phyloP scores from a whole-genome alignment of 2,797 vertebrate species.

The Rhinoraja longicauda region DNA sequence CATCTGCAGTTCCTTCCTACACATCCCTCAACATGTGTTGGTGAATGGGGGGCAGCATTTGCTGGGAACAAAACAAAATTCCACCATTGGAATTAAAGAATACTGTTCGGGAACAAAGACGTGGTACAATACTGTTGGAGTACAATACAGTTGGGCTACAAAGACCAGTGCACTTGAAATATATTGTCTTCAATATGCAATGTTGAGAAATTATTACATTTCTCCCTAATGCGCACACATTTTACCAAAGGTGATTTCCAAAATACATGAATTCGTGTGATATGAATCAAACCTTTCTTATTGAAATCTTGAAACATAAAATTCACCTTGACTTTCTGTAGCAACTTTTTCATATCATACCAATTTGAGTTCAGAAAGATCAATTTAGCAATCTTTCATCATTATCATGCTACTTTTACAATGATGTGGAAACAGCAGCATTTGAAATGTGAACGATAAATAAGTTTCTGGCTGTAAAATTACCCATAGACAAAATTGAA shows the following conservation, averaged over 20 bases:
- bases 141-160: not conserved
- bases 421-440: not conserved
- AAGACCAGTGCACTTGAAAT: not conserved
- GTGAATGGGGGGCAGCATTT: too few species aligned
- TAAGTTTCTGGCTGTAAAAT: not conserved
- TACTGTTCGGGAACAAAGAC: too few species aligned
- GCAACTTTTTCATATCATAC: not conserved
- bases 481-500: not conserved
- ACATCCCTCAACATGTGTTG: too few species aligned
- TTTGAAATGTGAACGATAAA: constrained; percentile 1
- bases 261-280: not conserved
- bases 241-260: not conserved
- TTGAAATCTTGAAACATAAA: not conserved
- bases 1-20: too few species aligned
- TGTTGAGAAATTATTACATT: not conserved
- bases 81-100: too few species aligned
- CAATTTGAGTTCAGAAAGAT: not conserved
- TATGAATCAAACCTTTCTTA: constrained; percentile 5
- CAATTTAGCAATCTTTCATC: not conserved
- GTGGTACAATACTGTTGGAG: too few species aligned
- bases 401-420: not conserved
- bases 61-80: too few species aligned
- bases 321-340: not conserved
- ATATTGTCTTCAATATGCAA: not conserved
- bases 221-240: not conserved